Conservation (phyloP, 2,888 invertebrate genomes). For the Ophion costatus region DNA sequence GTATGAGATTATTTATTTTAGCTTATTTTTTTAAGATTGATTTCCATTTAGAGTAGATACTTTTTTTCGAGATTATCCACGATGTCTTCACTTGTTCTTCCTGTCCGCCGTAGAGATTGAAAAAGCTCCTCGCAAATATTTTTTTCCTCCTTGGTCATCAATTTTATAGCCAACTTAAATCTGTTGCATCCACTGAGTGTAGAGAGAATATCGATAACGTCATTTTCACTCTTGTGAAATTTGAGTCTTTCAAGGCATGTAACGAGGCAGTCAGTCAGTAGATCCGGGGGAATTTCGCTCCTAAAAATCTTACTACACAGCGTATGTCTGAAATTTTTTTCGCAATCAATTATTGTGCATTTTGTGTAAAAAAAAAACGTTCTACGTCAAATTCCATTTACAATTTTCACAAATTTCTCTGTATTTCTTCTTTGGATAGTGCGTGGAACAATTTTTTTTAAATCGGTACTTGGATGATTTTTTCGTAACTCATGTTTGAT, state of each 20-base stretch:
- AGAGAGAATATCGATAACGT: conserved; percentile 73
- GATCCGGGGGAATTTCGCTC: conserved; percentile 73
- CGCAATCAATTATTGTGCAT: too few species aligned
- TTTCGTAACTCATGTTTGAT: too few species aligned
- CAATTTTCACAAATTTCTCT: too few species aligned
- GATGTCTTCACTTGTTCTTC: not conserved
- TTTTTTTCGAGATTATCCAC: conserved; percentile 35
- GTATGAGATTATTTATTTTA: not conserved
- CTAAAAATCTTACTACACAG: conserved; percentile 72
- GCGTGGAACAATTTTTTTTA: too few species aligned
- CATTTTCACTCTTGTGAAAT: conserved; percentile 51
- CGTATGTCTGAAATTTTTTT: conserved; percentile 67
- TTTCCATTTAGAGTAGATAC: conserved; percentile 21
- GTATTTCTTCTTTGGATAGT: too few species aligned
- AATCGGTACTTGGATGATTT: too few species aligned
- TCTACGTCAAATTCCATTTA: too few species aligned
- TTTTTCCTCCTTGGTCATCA: conserved; percentile 72
- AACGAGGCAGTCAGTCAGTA: conserved; percentile 73
- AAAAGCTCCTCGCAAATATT: conserved; percentile 62
- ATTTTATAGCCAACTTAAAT: conserved; percentile 74
- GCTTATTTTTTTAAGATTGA: not conserved
- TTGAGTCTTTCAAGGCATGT: conserved; percentile 62
- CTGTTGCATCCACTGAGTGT: conserved; percentile 75
- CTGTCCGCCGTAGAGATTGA: conserved; percentile 33
- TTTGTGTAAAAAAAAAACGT: too few species aligned